Evolutionary conservation across 2,797 vertebrate species (phyloP), one percentile per base, ranked within the genome.

Genomic region (Vipera ursinii): DNA sequence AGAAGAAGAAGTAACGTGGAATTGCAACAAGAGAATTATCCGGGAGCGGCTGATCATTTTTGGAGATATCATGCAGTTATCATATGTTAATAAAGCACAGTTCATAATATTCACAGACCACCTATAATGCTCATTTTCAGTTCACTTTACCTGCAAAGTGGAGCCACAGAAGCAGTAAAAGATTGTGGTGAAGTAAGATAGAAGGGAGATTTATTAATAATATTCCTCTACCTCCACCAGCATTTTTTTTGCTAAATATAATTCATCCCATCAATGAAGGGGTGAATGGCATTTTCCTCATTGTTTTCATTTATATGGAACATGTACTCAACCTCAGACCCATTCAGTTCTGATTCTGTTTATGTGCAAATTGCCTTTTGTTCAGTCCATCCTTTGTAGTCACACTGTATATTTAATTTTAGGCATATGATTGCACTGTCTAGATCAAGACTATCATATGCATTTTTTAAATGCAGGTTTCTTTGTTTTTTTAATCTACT

Each of bases 1-100:
- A 94, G 92, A 94, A 93, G 92, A 56, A 73, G 91, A 94, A 96
- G 26, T 51, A 55, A 28, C 13, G 26, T 15, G 24, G 89, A 38
- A 48, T 56, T 86, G 92, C 88, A 56, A 10, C 28, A 15, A 22
- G 38, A 17, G 20, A 69, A 20, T 24, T 59, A 92, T 60, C 28
- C 53, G 32, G 85, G 63, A 90, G 55, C 13, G 28, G 20, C 20
- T 3, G 4, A 38, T 44, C 51, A 22, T 28, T 87, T 88, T 90
- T 87, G 93, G 87, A 86, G 59, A 59, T 26, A 93, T 95, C 89
- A 73, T 92, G 14, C 48, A 60, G 56, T 94, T 94, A 88, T 87
- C 60, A 91, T 2, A 6, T 53, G 44, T 87, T 88, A 82, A 86
- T 63, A 48, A 63, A 92, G 73, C 8, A 65, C 48, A 17, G 20